phyloP scores from a whole-genome alignment of 2,797 vertebrate species.

The Nannoperca obscura region DNA sequence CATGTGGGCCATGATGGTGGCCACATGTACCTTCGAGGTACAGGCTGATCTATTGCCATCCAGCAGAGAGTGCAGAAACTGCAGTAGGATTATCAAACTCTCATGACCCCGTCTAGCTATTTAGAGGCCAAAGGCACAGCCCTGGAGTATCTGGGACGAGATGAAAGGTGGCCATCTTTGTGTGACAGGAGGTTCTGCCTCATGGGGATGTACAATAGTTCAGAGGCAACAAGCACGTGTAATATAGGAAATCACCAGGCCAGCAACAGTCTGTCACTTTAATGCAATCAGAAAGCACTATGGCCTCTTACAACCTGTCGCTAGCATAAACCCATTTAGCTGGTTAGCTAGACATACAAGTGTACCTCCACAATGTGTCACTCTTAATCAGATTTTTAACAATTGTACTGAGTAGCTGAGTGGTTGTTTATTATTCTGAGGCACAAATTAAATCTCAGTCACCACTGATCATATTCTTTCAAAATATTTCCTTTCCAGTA shows the following conservation, averaged over 20 bases:
- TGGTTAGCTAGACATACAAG: constrained; percentile 13
- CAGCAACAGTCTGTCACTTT: constrained; percentile 23
- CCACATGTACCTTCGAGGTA: constrained; percentile 56
- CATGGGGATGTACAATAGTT: constrained; percentile 28
- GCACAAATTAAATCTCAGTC: constrained; percentile 2
- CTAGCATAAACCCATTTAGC: constrained; percentile 18
- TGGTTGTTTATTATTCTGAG: constrained; percentile 4
- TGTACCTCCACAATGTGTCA: constrained; percentile 1
- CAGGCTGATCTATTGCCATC: constrained; percentile 57
- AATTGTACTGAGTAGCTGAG: neutral
- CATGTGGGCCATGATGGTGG: constrained; percentile 59
- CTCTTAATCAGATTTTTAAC: neutral
- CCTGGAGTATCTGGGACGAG: constrained; percentile 21
- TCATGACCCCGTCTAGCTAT: constrained; percentile 55
- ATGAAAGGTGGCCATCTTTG: constrained; percentile 50
- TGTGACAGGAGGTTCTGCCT: constrained; percentile 39
- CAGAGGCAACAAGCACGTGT: constrained; percentile 33
- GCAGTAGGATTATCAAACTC: constrained; percentile 66
- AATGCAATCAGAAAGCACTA: constrained; percentile 40
- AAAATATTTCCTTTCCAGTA: constrained; percentile 6
- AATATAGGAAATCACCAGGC: constrained; percentile 24
- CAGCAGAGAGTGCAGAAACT: constrained; percentile 54
- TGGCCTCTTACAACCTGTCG: neutral
- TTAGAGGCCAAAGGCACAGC: constrained; percentile 58
- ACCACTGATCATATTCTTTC: neutral